phyloP scores from a whole-genome alignment of 2,888 invertebrate genomes.

The Agrotis exclamationis region DNA sequence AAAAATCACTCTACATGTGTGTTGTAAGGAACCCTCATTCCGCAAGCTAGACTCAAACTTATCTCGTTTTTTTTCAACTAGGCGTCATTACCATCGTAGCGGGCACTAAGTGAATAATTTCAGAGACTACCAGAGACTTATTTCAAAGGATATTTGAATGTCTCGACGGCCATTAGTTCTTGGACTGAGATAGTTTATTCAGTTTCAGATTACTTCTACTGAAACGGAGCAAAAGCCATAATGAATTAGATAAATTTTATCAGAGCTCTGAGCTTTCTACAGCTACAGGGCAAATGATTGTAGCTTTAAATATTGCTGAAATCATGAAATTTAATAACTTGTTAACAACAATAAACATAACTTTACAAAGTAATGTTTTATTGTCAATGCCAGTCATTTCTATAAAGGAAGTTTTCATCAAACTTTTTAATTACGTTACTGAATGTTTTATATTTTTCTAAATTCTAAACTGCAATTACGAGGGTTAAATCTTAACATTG shows the following conservation, averaged over 20 bases:
- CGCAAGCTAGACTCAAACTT: not conserved
- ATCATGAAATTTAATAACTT: no score
- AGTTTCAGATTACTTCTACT: slow-evolving; percentile 52
- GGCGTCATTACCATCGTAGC: slow-evolving; percentile 49
- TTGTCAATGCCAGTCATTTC: not conserved
- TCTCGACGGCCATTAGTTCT: slow-evolving; percentile 46
- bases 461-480: not conserved
- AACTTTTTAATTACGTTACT: not conserved
- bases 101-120: slow-evolving; percentile 52
- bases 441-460: not conserved
- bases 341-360: no score
- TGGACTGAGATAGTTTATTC: slow-evolving; percentile 56
- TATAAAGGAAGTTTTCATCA: not conserved
- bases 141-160: slow-evolving; percentile 59
- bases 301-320: not conserved
- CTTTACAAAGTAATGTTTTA: no score
- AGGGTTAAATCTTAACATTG: slow-evolving; percentile 19
- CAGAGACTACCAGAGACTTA: slow-evolving; percentile 42
- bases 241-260: slow-evolving; percentile 52
- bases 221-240: slow-evolving; percentile 39
- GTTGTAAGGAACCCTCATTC: not conserved
- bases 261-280: slow-evolving; percentile 31
- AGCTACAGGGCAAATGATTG: not conserved
- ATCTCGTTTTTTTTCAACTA: slow-evolving; percentile 51
- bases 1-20: no score